phyloP scores from a whole-genome alignment of 1,140 invertebrate species.

The Formica selysi region DNA sequence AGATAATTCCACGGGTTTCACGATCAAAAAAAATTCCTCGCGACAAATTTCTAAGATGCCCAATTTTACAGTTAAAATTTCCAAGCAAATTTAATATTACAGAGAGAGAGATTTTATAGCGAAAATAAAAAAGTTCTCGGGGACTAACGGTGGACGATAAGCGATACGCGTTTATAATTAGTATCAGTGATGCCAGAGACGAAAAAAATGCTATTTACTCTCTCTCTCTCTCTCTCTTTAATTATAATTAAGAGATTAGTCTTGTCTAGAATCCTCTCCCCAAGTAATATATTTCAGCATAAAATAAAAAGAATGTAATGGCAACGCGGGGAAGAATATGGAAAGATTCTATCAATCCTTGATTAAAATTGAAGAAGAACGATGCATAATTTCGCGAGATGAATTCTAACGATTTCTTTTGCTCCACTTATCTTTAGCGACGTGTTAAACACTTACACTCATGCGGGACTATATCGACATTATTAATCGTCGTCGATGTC shows the following conservation, averaged over 20 bases:
- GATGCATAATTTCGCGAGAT: constrained; percentile 2
- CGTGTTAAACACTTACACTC: background rate
- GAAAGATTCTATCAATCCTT: background rate
- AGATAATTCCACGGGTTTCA: background rate
- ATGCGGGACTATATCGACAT: background rate
- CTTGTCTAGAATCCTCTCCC: background rate
- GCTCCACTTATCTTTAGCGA: background rate
- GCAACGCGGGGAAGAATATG: background rate
- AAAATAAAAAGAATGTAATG: background rate
- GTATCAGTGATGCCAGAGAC: background rate
- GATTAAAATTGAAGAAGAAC: constrained; percentile 4
- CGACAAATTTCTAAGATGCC: background rate
- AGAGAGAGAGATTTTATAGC: background rate
- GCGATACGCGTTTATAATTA: background rate
- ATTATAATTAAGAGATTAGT: background rate
- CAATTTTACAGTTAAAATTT: background rate
- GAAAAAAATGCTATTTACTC: background rate
- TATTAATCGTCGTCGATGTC: constrained; percentile 55
- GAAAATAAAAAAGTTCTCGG: background rate
- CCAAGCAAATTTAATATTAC: background rate
- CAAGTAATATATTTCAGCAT: background rate
- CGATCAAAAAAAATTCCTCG: background rate
- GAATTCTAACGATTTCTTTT: background rate
- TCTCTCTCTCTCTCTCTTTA: background rate
- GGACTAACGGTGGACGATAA: background rate